Base-by-base conservation (phyloP, 1,140 invertebrate genomes). In the Elymnias hypermnestra region DNA sequence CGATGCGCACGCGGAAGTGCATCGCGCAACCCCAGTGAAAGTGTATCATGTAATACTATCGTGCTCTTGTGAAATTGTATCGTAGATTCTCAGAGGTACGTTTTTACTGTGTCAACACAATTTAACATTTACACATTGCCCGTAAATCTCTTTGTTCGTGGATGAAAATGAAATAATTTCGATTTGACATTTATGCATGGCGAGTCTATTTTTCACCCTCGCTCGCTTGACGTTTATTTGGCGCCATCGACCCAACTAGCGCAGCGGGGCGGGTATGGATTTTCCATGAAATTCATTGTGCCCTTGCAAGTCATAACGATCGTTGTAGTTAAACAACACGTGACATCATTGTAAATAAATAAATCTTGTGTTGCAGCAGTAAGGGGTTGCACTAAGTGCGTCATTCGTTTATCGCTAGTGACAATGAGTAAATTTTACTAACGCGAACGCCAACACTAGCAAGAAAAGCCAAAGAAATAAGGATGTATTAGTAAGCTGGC, bases 191-290 rank as follows among this genome's bases (percentile, higher is more conserved):
- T 9, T n/a, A 15, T 44, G 36, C 35, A 51, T 51, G 48, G 48
- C 41, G 40, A 36, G 41, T 41, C 14, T 12, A 9, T 58, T 46
- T 64, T 47, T 64, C 50, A 67, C 73, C 69, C 58, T 76, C 55
- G 41, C 57, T 50, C 46, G 53, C 53, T 51, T 83, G 78, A 82
- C 76, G 78, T 83, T 79, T 48, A 47, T 59, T 84, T 84, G 76
- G 76, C 78, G 81, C 81, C 81, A 84, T 84, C 81, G 81, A 83
- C 81, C 81, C 78, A 83, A 75, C 77, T 83, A 78, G 74, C 68
- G 63, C 65, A 58, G 64, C 61, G 72, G 64, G 68, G 72, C 72
- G 72, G 68, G 71, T 68, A 66, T 77, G 59, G 60, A 51, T 64
- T 58, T 54, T 74, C 55, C 59, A 65, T 61, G 47, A 70, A 63